phyloP scores from a whole-genome alignment of 2,888 invertebrate genomes.

The Hanleya hanleyi region DNA sequence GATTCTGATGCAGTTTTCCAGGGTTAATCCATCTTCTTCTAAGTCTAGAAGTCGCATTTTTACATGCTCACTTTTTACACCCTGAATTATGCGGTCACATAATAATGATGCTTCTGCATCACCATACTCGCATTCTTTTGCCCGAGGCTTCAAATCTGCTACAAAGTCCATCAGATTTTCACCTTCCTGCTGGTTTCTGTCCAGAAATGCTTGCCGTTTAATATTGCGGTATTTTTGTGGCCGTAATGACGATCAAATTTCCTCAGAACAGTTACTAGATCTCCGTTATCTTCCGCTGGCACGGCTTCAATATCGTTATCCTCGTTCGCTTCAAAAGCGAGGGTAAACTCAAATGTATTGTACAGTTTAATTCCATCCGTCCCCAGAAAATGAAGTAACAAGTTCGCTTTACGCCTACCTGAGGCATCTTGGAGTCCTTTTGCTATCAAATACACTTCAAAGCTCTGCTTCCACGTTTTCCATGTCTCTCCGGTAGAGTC shows the following conservation, averaged over 20 bases:
- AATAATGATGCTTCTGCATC: not conserved
- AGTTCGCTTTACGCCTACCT: not conserved
- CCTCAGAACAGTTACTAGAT: not conserved
- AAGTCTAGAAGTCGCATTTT: not conserved
- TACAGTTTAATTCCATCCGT: not conserved
- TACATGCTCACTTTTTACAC: not conserved
- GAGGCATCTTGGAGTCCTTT: not conserved
- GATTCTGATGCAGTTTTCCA: not conserved
- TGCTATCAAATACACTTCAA: not conserved
- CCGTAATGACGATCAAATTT: not conserved
- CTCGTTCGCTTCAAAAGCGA: not conserved
- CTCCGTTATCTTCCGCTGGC: not conserved
- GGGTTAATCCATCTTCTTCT: not conserved
- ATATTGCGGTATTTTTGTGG: not conserved
- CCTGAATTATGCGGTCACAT: constrained; percentile 3
- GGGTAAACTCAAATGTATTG: not conserved
- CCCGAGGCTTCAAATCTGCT: not conserved
- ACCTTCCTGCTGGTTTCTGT: not conserved
- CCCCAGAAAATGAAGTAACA: not conserved
- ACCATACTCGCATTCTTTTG: constrained; percentile 2
- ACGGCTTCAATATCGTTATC: not conserved
- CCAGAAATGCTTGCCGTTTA: constrained; percentile 5
- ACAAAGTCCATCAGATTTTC: constrained; percentile 6
- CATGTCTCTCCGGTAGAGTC: too few species aligned
- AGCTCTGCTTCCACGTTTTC: too few species aligned